These are phyloP conservation scores for Bacillus rossius DNA, from an alignment of 1,140 invertebrate species.

Conservation along the genomic window DNA sequence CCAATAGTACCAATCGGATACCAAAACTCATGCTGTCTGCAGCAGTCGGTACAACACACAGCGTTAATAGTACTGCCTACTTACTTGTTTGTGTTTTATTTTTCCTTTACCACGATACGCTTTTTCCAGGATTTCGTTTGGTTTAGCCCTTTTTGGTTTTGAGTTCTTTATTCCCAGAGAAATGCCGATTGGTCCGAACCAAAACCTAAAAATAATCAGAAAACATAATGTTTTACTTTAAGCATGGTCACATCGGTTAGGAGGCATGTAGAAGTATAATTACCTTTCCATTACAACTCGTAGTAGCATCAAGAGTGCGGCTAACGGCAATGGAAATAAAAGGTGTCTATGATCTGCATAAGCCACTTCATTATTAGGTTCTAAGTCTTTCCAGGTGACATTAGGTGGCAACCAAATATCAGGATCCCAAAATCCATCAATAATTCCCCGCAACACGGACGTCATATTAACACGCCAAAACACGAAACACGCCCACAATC, in stretches of 20 bases:
- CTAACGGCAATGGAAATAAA: slow-evolving; percentile 73
- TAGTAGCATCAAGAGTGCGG: slow-evolving; percentile 64
- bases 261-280: too few relatives aligned
- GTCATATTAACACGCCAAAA: background rate
- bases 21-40: too few relatives aligned
- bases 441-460: slow-evolving; percentile 23
- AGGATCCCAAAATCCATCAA: slow-evolving; percentile 72
- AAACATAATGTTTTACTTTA: too few relatives aligned
- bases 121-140: slow-evolving; percentile 9
- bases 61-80: too few relatives aligned
- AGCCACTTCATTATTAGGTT: slow-evolving; percentile 66
- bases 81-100: slow-evolving; percentile 15
- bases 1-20: too few relatives aligned
- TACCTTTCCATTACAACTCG: slow-evolving; percentile 80
- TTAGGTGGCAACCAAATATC: slow-evolving; percentile 85
- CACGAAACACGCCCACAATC: background rate
- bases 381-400: slow-evolving; percentile 81
- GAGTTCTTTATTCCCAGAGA: slow-evolving; percentile 12
- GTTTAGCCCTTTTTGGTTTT: slow-evolving; percentile 5
- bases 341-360: slow-evolving; percentile 81
- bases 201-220: slow-evolving; percentile 8
- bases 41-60: too few relatives aligned
- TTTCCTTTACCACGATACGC: slow-evolving; percentile 6
- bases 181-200: slow-evolving; percentile 12
- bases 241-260: too few relatives aligned